A percentile compares a stretch with the other conserved stretches of the same genome.
These are phyloP conservation scores for Acanthaster planci DNA, from an alignment of 35 echinoderm and acorn worm species.

Conservation along the genomic window DNA sequence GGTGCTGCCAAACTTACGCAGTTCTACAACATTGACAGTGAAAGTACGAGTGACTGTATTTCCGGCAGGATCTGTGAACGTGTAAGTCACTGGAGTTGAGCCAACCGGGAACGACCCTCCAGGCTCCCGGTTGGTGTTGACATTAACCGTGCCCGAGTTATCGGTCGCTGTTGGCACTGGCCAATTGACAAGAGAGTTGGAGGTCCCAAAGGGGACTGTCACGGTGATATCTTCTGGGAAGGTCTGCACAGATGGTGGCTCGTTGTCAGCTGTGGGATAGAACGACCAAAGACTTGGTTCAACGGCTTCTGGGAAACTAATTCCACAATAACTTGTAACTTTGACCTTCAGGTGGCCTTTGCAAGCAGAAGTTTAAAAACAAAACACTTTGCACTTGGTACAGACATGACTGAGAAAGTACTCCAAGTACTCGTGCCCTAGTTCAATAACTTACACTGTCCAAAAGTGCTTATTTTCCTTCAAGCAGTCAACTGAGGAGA, in stretches of 20 bases:
- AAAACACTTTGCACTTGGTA: no score
- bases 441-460: slow-evolving; percentile 17
- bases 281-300: background rate
- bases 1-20: slow-evolving; percentile 23
- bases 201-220: slow-evolving; percentile 42
- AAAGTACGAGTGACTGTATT: slow-evolving; percentile 42
- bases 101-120: slow-evolving; percentile 46
- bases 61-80: slow-evolving; percentile 31
- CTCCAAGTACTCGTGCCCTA: no score
- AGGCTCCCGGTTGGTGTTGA: slow-evolving; percentile 26
- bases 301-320: background rate
- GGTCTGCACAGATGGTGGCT: slow-evolving; percentile 13
- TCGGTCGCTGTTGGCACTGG: slow-evolving; percentile 57
- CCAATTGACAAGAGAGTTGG: slow-evolving; percentile 31
- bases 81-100: slow-evolving; percentile 43
- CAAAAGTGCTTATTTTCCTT: background rate
- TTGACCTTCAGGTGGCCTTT: no score
- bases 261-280: slow-evolving; percentile 33
- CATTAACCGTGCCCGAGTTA: slow-evolving; percentile 17
- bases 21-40: slow-evolving; percentile 37
- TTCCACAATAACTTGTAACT: no score
- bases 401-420: no score
- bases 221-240: slow-evolving; percentile 1
- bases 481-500: background rate
- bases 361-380: no score